Percentiles rank a stretch among this genome's conserved stretches.
phyloP scores from a whole-genome alignment of 2,888 invertebrate species.

The Drosophila mulleri region DNA sequence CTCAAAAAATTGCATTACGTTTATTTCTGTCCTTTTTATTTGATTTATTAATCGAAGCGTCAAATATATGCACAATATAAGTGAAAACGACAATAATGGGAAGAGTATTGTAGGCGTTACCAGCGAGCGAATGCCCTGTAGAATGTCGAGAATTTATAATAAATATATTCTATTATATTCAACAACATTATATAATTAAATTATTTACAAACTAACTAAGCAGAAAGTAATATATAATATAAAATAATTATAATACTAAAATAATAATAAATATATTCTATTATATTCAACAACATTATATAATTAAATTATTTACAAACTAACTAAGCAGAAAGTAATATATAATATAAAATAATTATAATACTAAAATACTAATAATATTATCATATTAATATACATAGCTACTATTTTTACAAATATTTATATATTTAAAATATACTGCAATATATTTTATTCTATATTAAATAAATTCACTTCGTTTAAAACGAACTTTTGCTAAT shows the following conservation, averaged over 20 bases:
- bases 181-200: too few relatives aligned
- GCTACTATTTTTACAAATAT: not conserved
- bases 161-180: not conserved
- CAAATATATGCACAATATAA: not conserved
- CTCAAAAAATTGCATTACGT: slow-evolving; percentile 28
- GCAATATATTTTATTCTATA: not conserved
- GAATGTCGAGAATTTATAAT: not conserved
- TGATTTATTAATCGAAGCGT: slow-evolving; percentile 5
- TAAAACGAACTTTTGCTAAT: not conserved
- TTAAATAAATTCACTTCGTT: not conserved
- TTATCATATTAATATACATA: not conserved
- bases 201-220: not conserved
- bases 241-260: too few relatives aligned
- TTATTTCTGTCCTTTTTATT: slow-evolving; percentile 4
- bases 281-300: not conserved
- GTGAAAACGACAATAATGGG: not conserved
- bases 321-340: not conserved
- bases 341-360: too few relatives aligned
- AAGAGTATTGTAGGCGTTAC: not conserved
- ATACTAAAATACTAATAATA: not conserved
- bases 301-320: not conserved
- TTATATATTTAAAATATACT: not conserved
- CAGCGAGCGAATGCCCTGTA: slow-evolving; percentile 27
- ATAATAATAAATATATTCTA: not conserved
- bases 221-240: not conserved